These are phyloP conservation scores for Cephalopterus ornatus DNA, from an alignment of 2,113 vertebrate species.

Conservation along the genomic window DNA sequence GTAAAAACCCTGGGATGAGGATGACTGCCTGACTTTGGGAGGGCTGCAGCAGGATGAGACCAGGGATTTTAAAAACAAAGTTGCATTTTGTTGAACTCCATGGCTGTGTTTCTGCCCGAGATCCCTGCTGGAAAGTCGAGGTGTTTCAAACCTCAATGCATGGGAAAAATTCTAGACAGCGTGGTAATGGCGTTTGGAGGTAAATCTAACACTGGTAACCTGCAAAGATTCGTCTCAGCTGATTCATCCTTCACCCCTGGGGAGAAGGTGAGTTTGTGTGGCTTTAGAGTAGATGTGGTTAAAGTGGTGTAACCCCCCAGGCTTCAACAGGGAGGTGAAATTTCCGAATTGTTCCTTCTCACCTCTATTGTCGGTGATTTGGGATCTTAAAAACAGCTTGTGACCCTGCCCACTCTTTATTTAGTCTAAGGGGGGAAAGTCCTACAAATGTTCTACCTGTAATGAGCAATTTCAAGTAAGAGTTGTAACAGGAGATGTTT, in stretches of 20 bases:
- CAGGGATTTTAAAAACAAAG: neutral
- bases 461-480: neutral
- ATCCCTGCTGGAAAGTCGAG: neutral
- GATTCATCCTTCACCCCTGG: neutral
- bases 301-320: neutral
- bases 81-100: neutral
- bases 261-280: neutral
- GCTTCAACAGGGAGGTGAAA: neutral
- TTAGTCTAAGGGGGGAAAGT: neutral
- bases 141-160: neutral
- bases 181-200: neutral
- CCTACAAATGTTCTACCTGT: neutral
- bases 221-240: neutral
- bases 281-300: neutral
- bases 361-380: neutral
- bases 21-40: neutral
- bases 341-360: neutral
- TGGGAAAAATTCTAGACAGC: neutral
- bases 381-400: neutral
- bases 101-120: fast-evolving
- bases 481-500: neutral
- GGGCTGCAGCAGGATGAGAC: neutral
- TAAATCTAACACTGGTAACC: neutral
- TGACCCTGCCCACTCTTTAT: neutral
- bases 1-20: neutral